Evolutionary conservation across 1,140 invertebrate species (phyloP).

Genomic region (Trichoplusia ni): DNA sequence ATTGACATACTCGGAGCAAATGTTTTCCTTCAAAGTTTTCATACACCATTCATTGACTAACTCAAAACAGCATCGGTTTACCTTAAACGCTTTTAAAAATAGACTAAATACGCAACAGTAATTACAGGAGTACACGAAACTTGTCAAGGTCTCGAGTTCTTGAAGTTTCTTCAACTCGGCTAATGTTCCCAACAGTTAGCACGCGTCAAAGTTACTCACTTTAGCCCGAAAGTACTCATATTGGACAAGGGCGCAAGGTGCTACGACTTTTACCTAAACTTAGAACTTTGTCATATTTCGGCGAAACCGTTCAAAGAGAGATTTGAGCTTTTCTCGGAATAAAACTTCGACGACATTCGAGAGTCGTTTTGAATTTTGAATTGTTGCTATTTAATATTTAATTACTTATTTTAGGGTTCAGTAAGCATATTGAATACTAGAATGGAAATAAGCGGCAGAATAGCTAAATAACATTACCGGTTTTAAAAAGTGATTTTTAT

Average conservation of each 20-base stretch:
- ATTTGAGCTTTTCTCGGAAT: constrained; percentile 11
- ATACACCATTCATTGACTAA: too few relatives aligned
- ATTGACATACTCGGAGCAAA: too few relatives aligned
- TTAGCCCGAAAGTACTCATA: neutral
- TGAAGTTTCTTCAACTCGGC: neutral
- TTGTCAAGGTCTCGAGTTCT: constrained; percentile 22
- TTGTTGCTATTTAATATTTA: neutral
- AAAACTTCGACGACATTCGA: neutral
- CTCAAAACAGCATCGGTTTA: too few relatives aligned
- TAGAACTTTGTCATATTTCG: constrained; percentile 17
- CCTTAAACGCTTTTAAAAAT: constrained; percentile 15
- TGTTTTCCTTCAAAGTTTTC: too few relatives aligned
- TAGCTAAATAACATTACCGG: neutral
- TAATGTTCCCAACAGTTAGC: constrained; percentile 26
- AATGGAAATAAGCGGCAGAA: too few relatives aligned
- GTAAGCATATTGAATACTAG: too few relatives aligned
- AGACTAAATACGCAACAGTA: constrained; percentile 9
- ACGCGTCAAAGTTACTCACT: constrained; percentile 21
- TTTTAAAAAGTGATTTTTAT: neutral
- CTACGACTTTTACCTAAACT: constrained; percentile 6
- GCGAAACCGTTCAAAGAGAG: constrained; percentile 3
- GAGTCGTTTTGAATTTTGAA: neutral
- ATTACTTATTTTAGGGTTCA: too few relatives aligned
- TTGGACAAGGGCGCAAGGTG: constrained; percentile 15
- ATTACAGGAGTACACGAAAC: constrained; percentile 14